Evolutionary conservation across 2,113 vertebrate genomes (phyloP).

Genomic region (Lamprologus lemairii): DNA sequence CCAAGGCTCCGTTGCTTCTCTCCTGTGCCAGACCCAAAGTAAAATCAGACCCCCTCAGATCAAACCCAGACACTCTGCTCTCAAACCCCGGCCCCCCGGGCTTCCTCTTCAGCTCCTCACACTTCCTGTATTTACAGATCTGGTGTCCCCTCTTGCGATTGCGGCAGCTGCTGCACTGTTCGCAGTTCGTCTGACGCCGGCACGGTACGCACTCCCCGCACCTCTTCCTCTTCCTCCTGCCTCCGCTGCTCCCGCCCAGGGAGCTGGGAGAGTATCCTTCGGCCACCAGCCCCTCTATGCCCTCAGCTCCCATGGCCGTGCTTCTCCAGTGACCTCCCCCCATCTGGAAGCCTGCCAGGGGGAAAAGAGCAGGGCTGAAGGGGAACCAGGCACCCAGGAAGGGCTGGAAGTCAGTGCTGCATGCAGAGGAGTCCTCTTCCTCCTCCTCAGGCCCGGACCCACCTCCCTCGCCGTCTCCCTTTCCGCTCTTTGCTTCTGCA

Average conservation of each 20-base stretch:
- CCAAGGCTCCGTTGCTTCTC: slow-evolving; percentile 52
- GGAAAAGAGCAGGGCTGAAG: slow-evolving; percentile 95
- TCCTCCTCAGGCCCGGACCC: slow-evolving; percentile 78
- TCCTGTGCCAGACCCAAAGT: slow-evolving; percentile 65
- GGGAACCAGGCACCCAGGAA: slow-evolving; percentile 84
- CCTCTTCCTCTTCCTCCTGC: slow-evolving; percentile 96
- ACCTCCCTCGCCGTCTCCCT: slow-evolving; percentile 75
- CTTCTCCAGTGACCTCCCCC: slow-evolving; percentile 78
- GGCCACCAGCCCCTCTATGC: slow-evolving; percentile 89
- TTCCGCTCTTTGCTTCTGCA: slow-evolving; percentile 66
- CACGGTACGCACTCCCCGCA: slow-evolving; percentile 97
- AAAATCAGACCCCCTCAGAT: slow-evolving; percentile 67
- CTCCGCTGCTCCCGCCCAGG: slow-evolving; percentile 78
- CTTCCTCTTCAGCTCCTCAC: slow-evolving; percentile 99
- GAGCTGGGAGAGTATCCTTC: slow-evolving; percentile 83
- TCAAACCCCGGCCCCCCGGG: slow-evolving; percentile 74
- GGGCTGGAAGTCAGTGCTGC: slow-evolving; percentile 91
- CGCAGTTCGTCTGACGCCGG: slow-evolving; percentile 95
- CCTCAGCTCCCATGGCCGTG: slow-evolving; percentile 71
- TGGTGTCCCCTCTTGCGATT: slow-evolving; percentile 99
- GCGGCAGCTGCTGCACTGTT: slow-evolving; percentile 99
- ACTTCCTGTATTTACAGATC: slow-evolving; percentile 99
- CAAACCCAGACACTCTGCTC: slow-evolving; percentile 63
- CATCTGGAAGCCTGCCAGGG: slow-evolving; percentile 90
- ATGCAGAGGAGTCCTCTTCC: slow-evolving; percentile 81